Percentiles rank a stretch among this genome's conserved stretches.
Evolutionary conservation across 1,140 invertebrate species (phyloP).

Genomic region (Matsumurasca onukii): DNA sequence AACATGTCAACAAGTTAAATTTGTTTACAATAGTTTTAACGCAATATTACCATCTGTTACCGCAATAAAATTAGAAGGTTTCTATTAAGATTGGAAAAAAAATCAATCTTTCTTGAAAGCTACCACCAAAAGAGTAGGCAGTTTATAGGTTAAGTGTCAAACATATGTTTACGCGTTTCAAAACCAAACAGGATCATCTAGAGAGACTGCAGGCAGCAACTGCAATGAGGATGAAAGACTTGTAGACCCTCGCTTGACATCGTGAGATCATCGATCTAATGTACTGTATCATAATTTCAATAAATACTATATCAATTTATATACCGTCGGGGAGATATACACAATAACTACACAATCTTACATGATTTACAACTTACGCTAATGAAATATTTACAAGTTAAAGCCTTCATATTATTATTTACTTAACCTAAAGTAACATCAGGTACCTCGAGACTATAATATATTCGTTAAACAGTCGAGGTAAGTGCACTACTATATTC

Average conservation of each 20-base stretch:
- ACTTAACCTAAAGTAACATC: conserved; percentile 18
- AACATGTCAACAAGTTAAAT: no score
- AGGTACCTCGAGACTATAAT: background rate
- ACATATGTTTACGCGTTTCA: no score
- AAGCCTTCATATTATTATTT: background rate
- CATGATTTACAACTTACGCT: background rate
- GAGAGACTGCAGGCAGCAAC: background rate
- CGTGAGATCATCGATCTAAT: background rate
- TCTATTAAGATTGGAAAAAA: no score
- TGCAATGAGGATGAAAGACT: conserved; percentile 11
- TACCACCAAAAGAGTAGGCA: no score
- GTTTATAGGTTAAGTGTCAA: no score
- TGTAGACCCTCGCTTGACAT: conserved; percentile 1
- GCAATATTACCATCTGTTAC: no score
- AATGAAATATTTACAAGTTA: background rate
- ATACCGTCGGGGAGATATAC: background rate
- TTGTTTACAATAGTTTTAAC: no score
- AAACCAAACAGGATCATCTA: no score
- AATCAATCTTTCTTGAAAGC: no score
- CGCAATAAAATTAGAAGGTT: no score
- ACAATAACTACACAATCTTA: background rate
- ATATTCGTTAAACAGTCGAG: background rate
- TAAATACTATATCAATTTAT: conserved; percentile 14
- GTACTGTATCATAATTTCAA: background rate
- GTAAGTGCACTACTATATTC: no score